Conservation (phyloP, 2,113 vertebrate species). For the Burhinus oedicnemus region DNA sequence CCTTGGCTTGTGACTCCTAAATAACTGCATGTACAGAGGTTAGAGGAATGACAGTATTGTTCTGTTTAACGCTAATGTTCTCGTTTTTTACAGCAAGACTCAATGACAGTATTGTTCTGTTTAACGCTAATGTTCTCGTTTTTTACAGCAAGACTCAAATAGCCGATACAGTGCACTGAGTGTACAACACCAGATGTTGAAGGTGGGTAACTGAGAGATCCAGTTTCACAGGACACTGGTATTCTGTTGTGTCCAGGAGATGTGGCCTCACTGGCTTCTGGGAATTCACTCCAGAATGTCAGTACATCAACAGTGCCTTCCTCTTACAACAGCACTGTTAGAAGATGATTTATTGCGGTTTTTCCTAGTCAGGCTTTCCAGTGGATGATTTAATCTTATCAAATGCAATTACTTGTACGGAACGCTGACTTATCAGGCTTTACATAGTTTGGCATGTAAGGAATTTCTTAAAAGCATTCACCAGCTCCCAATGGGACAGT, state of each 20-base stretch:
- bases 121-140: background rate
- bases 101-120: background rate
- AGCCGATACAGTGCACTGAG: conserved; percentile 88
- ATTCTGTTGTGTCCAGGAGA: background rate
- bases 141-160: conserved; percentile 82
- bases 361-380: background rate
- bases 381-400: background rate
- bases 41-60: too few species aligned
- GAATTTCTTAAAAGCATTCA: background rate
- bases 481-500: background rate
- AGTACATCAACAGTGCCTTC: background rate
- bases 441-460: background rate
- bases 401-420: background rate
- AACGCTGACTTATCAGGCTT: background rate
- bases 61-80: background rate
- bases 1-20: background rate
- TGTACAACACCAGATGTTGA: conserved; percentile 95
- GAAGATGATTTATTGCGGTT: background rate
- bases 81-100: conserved; percentile 79
- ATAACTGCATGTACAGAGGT: background rate
- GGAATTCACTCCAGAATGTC: background rate
- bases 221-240: too few species aligned
- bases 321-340: background rate
- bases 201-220: conserved; percentile 77
- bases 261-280: fast-evolving